Base-by-base conservation (phyloP, 2,113 vertebrate genomes). In the Amblyopsis rosae region DNA sequence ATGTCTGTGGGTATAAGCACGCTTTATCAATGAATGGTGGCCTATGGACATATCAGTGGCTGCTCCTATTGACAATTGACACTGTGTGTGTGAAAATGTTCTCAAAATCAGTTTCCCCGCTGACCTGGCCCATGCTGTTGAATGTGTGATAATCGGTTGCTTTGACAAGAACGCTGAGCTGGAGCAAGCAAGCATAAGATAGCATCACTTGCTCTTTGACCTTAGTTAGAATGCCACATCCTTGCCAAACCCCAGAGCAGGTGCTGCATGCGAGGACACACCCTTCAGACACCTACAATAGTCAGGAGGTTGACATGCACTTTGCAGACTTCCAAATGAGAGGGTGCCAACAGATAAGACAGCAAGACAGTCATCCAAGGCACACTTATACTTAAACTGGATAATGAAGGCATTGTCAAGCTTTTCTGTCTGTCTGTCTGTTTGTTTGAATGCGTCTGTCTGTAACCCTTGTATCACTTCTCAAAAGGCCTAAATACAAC, bases 1-100 rank as follows among this genome's bases (percentile, higher is more conserved):
- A 82, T 83, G 81, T 72, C 69, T 82, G 78, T 50, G 19, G 69
- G 69, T 33, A 47, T 65, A 73, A 61, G 80, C 74, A 55, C 68
- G 58, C 86, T n/a, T 58, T 72, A 82, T 87, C 69, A 86, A 87
- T 77, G 66, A 86, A 81, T 82, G 64, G 85, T 87, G 45, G 57
- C 55, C 17, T 35, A 10, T 13, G 58, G 50, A 70, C 70, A 12
- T 73, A 75, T 85, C 81, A 69, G 50, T 80, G 59, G 66, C 71
- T 35, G 17, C 47, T 8, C 58, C 57, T 62, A 62, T 62, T 67
- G 62, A 65, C 13, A 41, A 54, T 72, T 26, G 26, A 26, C 26
- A 26, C 26, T 3, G 51, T 6, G 46, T 15, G 77, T 74, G 67
- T 62, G 59, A 6, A 10, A 26, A 73, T 71, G 35, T 82, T 73